phyloP scores from a whole-genome alignment of 2,113 vertebrate species.

The Micronycteris hirsuta region DNA sequence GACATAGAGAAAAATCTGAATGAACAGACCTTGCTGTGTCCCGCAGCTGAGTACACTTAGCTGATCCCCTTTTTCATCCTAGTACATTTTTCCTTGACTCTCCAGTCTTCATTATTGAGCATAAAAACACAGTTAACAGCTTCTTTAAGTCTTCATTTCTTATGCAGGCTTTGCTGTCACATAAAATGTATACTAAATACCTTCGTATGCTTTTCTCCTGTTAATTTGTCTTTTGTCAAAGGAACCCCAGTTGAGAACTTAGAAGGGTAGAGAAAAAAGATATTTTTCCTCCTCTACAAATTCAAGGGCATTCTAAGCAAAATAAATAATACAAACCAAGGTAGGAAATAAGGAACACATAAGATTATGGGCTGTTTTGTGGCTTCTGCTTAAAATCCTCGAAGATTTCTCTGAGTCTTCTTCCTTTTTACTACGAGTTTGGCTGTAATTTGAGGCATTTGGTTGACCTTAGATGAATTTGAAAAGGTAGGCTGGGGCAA shows the following conservation, averaged over 20 bases:
- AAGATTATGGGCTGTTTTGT: background rate
- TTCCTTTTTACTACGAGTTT: background rate
- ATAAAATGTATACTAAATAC: background rate
- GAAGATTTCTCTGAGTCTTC: background rate
- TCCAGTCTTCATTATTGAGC: background rate
- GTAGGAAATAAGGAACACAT: background rate
- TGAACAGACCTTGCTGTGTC: background rate
- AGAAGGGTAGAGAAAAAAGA: background rate
- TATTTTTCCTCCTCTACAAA: background rate
- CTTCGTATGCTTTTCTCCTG: background rate
- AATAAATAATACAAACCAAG: background rate
- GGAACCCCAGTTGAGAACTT: background rate
- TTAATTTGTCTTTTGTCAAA: background rate
- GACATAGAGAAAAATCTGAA: background rate
- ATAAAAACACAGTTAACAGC: background rate
- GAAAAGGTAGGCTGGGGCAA: background rate
- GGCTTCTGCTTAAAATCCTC: slow-evolving; percentile 19
- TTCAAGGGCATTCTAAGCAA: background rate
- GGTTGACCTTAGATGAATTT: background rate
- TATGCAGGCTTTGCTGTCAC: background rate
- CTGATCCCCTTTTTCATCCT: background rate
- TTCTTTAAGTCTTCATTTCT: background rate
- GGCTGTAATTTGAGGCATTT: background rate
- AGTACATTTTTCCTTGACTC: background rate
- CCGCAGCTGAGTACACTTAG: background rate